phyloP scores from a whole-genome alignment of 2,888 invertebrate genomes.

The Drosophila villosipedis region DNA sequence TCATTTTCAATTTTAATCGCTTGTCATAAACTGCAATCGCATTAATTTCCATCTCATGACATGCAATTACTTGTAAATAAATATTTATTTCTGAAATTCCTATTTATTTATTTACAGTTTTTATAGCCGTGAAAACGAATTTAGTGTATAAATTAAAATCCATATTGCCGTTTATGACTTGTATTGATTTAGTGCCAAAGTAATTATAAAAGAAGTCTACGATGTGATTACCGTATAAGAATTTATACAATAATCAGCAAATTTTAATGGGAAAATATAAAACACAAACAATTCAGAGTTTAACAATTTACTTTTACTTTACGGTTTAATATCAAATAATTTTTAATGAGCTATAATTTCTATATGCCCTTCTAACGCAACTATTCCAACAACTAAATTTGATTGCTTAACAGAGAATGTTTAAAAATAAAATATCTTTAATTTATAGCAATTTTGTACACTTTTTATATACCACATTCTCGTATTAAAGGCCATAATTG shows the following conservation, averaged over 20 bases:
- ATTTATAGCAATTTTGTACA: conserved; percentile 35
- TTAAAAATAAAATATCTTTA: conserved; percentile 35
- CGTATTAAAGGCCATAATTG: conserved; percentile 67
- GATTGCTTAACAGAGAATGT: conserved; percentile 13
- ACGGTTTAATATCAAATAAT: not conserved
- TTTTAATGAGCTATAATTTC: not conserved
- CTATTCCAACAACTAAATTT: not conserved
- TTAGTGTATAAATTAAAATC: conserved; percentile 46
- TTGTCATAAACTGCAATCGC: conserved; percentile 80
- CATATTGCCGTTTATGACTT: conserved; percentile 58
- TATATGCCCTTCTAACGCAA: conserved; percentile 1
- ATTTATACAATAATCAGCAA: not conserved
- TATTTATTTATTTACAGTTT: conserved; percentile 64
- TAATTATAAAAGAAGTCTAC: not conserved
- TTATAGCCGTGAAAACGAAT: conserved; percentile 16
- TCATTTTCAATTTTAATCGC: conserved; percentile 71
- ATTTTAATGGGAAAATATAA: not conserved
- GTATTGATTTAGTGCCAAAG: conserved; percentile 55
- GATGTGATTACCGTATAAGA: not conserved
- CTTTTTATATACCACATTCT: conserved; percentile 30
- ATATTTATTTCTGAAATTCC: conserved; percentile 73
- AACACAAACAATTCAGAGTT: not conserved
- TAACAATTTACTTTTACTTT: conserved; percentile 9
- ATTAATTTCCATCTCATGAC: conserved; percentile 68
- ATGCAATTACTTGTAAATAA: conserved; percentile 75